These are phyloP conservation scores for Ceyx erithaca DNA, from an alignment of 2,797 vertebrate species.

Conservation along the genomic window DNA sequence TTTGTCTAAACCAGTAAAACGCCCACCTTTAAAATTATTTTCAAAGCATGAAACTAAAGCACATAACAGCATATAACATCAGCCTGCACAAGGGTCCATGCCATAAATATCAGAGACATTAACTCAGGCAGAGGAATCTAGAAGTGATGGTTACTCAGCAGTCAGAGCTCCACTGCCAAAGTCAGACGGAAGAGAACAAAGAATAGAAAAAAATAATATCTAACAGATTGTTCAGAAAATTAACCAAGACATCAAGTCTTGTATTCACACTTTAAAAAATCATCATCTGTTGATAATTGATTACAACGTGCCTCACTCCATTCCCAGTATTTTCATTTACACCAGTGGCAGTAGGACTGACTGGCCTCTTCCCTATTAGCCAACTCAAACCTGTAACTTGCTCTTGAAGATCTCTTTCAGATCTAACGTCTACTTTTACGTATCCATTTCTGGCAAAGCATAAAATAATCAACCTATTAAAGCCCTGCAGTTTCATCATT, in stretches of 20 bases:
- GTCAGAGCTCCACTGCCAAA: neutral
- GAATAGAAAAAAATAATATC: neutral
- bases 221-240: neutral
- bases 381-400: neutral
- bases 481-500: neutral
- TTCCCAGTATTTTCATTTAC: neutral
- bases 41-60: neutral
- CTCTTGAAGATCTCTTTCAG: neutral
- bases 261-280: conserved; percentile 15
- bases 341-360: neutral
- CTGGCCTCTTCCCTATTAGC: neutral
- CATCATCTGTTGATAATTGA: conserved; percentile 14
- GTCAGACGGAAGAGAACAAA: neutral
- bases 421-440: neutral
- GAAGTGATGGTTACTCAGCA: neutral
- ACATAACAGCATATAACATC: neutral
- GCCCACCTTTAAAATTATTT: neutral
- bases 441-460: neutral
- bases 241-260: neutral
- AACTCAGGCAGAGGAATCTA: neutral
- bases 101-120: neutral
- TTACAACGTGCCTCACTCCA: neutral
- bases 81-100: neutral
- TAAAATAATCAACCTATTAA: conserved; percentile 19
- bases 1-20: neutral